A percentile compares a stretch with the other conserved stretches of the same genome.
Evolutionary conservation across 2,888 invertebrate genomes (phyloP).

Genomic region (Sminthurinus aureus): DNA sequence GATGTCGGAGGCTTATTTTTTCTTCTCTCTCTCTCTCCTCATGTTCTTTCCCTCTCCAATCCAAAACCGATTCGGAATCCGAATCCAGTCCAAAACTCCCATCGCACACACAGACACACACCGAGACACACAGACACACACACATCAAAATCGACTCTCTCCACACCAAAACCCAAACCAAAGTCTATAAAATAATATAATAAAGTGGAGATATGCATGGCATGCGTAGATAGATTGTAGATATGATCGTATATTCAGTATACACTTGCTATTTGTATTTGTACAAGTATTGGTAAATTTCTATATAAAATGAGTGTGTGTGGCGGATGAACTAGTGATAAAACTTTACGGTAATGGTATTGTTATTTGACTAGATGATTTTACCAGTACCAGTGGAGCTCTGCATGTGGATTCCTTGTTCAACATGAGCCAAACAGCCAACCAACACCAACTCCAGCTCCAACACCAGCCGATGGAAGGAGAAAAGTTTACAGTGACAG

Average conservation of each 20-base stretch:
- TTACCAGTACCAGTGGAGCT: slow-evolving; percentile 18
- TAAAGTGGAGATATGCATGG: too few species aligned
- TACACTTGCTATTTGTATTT: too few species aligned
- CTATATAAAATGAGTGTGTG: too few species aligned
- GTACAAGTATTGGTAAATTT: too few species aligned
- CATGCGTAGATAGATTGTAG: too few species aligned
- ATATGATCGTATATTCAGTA: too few species aligned
- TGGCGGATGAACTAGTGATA: slow-evolving; percentile 25
- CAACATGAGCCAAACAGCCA: not conserved
- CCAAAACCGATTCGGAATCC: too few species aligned
- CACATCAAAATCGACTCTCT: not conserved
- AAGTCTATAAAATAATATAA: too few species aligned
- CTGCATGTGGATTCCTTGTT: not conserved
- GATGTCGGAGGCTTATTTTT: slow-evolving; percentile 46
- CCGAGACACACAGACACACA: not conserved
- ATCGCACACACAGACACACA: not conserved
- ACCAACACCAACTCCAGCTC: too few species aligned
- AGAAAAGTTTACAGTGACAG: not conserved
- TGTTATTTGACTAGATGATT: slow-evolving; percentile 44
- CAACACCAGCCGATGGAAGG: slow-evolving; percentile 1
- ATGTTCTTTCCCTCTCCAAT: not conserved
- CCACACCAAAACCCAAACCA: slow-evolving; percentile 4
- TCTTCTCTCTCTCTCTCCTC: slow-evolving; percentile 30
- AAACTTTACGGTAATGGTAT: slow-evolving; percentile 43
- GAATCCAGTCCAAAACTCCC: not conserved